phyloP scores from a whole-genome alignment of 2,797 vertebrate genomes.

The Percopsis omiscomaycus region DNA sequence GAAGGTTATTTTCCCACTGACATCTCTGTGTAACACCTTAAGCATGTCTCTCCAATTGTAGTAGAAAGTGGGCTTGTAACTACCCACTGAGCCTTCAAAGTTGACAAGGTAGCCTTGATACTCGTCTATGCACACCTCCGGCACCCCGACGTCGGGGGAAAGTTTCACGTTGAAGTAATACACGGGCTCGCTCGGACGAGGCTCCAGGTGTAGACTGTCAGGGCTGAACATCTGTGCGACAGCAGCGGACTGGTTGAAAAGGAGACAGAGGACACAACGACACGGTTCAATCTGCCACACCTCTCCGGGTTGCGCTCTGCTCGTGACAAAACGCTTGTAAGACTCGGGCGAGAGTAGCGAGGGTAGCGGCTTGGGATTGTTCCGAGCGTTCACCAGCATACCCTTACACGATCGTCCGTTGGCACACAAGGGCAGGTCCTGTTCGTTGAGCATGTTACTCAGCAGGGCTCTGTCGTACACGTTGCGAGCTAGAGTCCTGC shows the following conservation, averaged over 20 bases:
- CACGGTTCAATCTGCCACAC: neutral
- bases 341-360: slow-evolving; percentile 1
- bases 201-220: neutral
- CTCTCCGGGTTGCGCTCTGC: neutral
- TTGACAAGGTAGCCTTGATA: slow-evolving; percentile 1
- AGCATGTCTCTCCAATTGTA: no score
- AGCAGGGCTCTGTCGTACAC: slow-evolving; percentile 7
- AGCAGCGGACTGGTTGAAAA: slow-evolving; percentile 1
- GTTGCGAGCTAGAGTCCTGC: slow-evolving; percentile 2
- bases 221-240: neutral
- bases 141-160: neutral
- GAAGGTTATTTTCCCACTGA: no score
- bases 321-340: neutral
- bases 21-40: no score
- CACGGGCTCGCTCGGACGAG: neutral
- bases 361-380: neutral
- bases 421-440: neutral
- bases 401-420: slow-evolving; percentile 2
- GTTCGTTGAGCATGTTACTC: neutral
- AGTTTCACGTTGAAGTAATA: slow-evolving; percentile 12
- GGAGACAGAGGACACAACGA: slow-evolving; percentile 3
- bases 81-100: slow-evolving; percentile 9
- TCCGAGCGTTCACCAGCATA: neutral
- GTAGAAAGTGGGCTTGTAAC: no score
- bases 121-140: neutral